These are phyloP conservation scores for Drosophila subpulchrella DNA, from an alignment of 1,140 invertebrate genomes.

Conservation along the genomic window DNA sequence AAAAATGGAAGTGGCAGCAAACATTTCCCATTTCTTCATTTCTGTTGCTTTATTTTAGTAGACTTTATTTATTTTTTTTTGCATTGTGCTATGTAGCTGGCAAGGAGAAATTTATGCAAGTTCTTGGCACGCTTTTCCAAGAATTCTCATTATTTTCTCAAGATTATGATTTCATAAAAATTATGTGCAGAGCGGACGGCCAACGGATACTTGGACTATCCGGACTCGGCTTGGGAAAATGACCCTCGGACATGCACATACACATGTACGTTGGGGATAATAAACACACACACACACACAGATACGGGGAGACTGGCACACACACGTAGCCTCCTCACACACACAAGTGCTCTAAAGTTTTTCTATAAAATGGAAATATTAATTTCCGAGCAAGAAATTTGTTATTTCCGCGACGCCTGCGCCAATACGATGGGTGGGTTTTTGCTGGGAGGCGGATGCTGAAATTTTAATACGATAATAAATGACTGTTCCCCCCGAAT, in stretches of 20 bases:
- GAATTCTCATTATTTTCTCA: conserved; percentile 69
- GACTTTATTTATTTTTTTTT: conserved; percentile 3
- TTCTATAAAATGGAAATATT: conserved; percentile 80
- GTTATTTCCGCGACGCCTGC: conserved; percentile 74
- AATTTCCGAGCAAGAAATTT: conserved; percentile 82
- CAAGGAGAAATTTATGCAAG: conserved; percentile 47
- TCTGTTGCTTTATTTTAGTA: conserved; percentile 21
- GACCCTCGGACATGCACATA: conserved; percentile 54
- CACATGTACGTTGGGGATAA: conserved; percentile 24
- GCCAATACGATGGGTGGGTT: conserved; percentile 35
- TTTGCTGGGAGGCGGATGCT: conserved; percentile 9
- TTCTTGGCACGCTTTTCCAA: conserved; percentile 61
- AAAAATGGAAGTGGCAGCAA: conserved; percentile 14
- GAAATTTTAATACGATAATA: conserved; percentile 80
- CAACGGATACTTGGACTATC: conserved; percentile 35
- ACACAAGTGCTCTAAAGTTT: conserved; percentile 59
- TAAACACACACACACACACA: conserved; percentile 19
- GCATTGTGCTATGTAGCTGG: conserved; percentile 32
- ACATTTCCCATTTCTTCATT: conserved; percentile 12
- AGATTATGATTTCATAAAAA: conserved; percentile 69
- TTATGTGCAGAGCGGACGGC: conserved; percentile 51
- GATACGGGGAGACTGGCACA: background rate
- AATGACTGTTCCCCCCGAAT: conserved; percentile 43
- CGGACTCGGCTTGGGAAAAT: conserved; percentile 49
- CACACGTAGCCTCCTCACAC: background rate